phyloP scores from a whole-genome alignment of 2,888 invertebrate species.

The Euproctis similis region DNA sequence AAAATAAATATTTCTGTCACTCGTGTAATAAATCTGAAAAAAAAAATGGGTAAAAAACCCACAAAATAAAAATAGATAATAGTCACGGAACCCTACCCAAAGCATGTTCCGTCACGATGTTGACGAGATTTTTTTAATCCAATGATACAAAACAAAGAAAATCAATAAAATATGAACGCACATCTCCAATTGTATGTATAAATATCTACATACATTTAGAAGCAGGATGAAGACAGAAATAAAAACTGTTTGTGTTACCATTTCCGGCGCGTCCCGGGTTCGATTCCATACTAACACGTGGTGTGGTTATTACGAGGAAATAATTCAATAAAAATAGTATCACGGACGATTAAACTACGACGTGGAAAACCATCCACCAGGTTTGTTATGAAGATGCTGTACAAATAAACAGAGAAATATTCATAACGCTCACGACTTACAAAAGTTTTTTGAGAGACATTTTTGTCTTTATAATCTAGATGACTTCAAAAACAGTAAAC shows the following conservation, averaged over 20 bases:
- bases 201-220: slow-evolving; percentile 10
- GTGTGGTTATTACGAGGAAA: slow-evolving; percentile 62
- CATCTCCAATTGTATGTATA: slow-evolving; percentile 19
- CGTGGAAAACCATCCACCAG: slow-evolving; percentile 25
- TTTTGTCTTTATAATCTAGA: too few relatives aligned
- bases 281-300: slow-evolving; percentile 54
- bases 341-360: slow-evolving; percentile 49
- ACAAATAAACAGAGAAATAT: slow-evolving; percentile 28
- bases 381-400: slow-evolving; percentile 24
- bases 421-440: too few relatives aligned
- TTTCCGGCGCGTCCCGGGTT: slow-evolving; percentile 66
- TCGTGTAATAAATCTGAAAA: too few relatives aligned
- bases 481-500: too few relatives aligned
- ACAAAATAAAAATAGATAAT: too few relatives aligned
- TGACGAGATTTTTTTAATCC: too few relatives aligned
- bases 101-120: too few relatives aligned
- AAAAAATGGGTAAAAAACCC: too few relatives aligned
- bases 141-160: slow-evolving; percentile 12
- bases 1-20: too few relatives aligned
- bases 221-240: slow-evolving; percentile 69
- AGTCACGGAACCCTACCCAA: too few relatives aligned
- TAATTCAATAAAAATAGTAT: slow-evolving; percentile 68
- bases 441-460: too few relatives aligned
- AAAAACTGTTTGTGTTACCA: slow-evolving; percentile 72
- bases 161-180: slow-evolving; percentile 16